These are phyloP conservation scores for Oreochromis aureus DNA, from an alignment of 2,113 vertebrate genomes.

Conservation along the genomic window DNA sequence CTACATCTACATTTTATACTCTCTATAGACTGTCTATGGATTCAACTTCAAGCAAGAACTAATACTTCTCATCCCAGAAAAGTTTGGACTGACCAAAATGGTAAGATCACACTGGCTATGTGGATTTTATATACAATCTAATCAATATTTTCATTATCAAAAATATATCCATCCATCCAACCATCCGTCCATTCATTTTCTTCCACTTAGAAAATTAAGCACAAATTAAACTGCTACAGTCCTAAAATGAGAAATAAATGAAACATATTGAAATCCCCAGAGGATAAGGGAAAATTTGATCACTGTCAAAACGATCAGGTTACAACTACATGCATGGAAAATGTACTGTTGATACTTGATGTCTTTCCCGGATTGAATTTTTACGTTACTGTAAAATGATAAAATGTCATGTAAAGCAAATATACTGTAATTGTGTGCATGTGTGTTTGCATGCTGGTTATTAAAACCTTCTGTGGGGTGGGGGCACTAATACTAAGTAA, in stretches of 20 bases:
- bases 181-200: neutral
- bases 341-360: neutral
- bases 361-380: neutral
- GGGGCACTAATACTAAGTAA: slow-evolving; percentile 52
- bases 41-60: no score
- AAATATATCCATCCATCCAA: neutral
- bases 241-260: neutral
- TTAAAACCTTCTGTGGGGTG: neutral
- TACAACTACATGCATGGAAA: neutral
- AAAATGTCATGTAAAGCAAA: neutral
- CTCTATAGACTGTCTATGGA: no score
- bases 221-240: neutral
- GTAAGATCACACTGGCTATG: neutral
- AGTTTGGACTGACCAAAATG: neutral
- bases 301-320: neutral
- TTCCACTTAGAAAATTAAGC: neutral
- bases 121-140: neutral
- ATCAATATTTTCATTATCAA: neutral
- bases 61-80: no score
- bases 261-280: neutral
- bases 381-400: neutral
- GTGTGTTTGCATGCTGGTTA: neutral
- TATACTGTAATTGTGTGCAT: neutral
- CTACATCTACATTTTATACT: no score
- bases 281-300: neutral